Evolutionary conservation across 2,113 vertebrate genomes (phyloP).

Genomic region (Peromyscus maniculatus): DNA sequence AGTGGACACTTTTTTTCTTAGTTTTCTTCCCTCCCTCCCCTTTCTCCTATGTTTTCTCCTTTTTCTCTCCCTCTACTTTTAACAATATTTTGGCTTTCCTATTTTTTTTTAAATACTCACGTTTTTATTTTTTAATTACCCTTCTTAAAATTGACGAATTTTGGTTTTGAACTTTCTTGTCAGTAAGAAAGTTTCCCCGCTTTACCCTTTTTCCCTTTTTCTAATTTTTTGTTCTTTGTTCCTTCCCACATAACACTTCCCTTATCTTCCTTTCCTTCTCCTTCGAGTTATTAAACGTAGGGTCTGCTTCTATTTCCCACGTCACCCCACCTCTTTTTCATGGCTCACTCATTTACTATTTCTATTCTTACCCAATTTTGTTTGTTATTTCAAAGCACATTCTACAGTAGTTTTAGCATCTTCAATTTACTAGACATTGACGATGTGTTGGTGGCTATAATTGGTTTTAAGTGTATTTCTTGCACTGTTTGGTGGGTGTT

Average conservation of each 20-base stretch:
- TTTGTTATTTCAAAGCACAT: neutral
- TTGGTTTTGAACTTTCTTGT: neutral
- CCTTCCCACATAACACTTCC: too few species aligned
- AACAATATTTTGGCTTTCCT: neutral
- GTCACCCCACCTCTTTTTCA: neutral
- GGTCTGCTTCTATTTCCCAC: neutral
- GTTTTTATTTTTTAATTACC: neutral
- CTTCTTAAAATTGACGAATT: neutral
- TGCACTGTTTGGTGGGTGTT: neutral
- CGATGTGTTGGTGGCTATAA: neutral
- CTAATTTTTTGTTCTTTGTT: neutral
- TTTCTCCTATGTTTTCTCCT: neutral
- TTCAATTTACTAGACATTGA: neutral
- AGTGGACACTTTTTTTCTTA: neutral
- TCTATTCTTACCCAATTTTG: too few species aligned
- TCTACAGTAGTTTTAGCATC: neutral
- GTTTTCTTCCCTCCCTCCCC: neutral
- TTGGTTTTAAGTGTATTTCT: too few species aligned
- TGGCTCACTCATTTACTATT: neutral
- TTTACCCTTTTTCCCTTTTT: neutral
- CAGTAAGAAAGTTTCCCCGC: neutral
- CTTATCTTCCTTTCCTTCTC: neutral
- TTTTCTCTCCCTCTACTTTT: neutral
- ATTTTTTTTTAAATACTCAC: neutral
- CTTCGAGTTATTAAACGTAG: neutral